These are phyloP conservation scores for Mus musculus DNA, from an alignment of 2,113 vertebrate genomes.

Conservation along the genomic window DNA sequence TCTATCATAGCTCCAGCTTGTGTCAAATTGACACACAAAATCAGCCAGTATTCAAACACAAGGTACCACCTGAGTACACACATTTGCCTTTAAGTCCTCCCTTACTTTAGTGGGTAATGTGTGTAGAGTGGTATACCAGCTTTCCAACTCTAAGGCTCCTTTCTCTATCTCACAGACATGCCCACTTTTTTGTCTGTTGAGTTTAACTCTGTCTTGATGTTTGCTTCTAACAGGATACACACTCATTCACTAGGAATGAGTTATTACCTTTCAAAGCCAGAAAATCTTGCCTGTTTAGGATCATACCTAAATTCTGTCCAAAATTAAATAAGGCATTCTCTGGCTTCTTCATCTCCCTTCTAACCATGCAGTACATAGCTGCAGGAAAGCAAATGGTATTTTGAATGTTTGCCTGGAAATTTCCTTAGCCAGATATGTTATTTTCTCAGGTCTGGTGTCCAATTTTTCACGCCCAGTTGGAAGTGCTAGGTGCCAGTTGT, in stretches of 20 bases:
- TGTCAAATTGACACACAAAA: no score
- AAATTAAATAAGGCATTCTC: background rate
- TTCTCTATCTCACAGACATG: no score
- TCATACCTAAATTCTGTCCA: background rate
- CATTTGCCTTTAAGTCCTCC: background rate
- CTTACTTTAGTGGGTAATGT: background rate
- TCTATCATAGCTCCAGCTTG: no score
- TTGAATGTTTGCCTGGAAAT: background rate
- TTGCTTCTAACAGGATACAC: no score
- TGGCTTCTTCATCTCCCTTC: background rate
- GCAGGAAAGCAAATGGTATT: background rate
- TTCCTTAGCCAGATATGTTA: background rate
- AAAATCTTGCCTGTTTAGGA: background rate
- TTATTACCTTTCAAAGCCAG: background rate
- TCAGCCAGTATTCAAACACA: background rate
- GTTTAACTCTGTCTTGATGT: background rate
- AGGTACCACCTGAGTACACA: no score
- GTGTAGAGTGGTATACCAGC: no score
- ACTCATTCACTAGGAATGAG: background rate
- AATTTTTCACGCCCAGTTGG: background rate
- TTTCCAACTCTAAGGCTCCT: no score
- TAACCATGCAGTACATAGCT: no score
- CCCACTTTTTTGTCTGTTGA: no score
- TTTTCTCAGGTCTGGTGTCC: background rate
- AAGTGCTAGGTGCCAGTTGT: background rate